Percentiles rank a stretch among this genome's conserved stretches.
These are phyloP conservation scores for Limnodromus scolopaceus DNA, from an alignment of 2,797 vertebrate genomes.

Conservation along the genomic window DNA sequence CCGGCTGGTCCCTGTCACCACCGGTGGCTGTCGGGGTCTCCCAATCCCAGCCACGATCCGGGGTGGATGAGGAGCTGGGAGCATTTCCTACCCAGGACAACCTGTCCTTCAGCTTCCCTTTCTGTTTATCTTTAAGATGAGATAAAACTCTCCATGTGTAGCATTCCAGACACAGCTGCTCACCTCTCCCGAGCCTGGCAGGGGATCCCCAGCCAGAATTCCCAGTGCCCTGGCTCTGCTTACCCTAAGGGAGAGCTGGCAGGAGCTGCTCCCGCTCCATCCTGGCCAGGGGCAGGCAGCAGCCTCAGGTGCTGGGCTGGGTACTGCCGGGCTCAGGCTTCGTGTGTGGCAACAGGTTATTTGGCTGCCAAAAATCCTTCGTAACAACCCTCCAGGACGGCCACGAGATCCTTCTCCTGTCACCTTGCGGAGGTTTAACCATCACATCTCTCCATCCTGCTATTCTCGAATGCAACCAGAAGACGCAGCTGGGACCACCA, in stretches of 20 bases:
- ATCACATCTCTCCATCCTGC: not conserved
- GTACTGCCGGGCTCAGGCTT: not conserved
- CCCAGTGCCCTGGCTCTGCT: not conserved
- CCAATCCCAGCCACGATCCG: accelerated
- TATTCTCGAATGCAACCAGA: not conserved
- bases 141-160: not conserved
- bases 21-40: accelerated
- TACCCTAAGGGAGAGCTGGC: not conserved
- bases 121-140: not conserved
- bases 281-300: not conserved
- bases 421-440: not conserved
- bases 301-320: not conserved
- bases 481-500: accelerated
- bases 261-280: not conserved
- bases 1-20: not conserved
- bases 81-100: not conserved
- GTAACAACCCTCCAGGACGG: accelerated
- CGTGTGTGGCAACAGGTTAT: accelerated
- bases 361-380: not conserved
- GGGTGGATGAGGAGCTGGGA: not conserved
- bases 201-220: not conserved
- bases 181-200: not conserved
- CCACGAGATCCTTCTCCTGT: accelerated
- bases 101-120: not conserved
- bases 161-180: not conserved